Percentiles rank a stretch among this genome's conserved stretches.
These are phyloP conservation scores for Aricia artaxerxes DNA, from an alignment of 2,888 invertebrate species.

Conservation along the genomic window DNA sequence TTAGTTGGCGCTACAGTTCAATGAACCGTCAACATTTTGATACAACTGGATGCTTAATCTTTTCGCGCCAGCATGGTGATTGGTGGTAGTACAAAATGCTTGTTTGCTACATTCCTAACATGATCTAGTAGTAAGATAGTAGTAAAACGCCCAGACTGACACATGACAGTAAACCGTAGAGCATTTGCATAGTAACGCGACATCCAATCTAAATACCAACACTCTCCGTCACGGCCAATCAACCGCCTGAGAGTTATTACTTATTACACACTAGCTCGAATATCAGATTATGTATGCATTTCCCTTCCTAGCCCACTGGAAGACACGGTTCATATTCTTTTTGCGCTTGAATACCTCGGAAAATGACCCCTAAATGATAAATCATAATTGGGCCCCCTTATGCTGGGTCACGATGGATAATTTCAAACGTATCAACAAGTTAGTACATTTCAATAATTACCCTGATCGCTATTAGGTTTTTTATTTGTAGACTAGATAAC, in stretches of 20 bases:
- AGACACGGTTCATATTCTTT: background rate
- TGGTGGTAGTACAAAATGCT: too few species aligned
- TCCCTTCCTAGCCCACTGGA: background rate
- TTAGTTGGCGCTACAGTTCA: too few species aligned
- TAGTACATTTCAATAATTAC: too few species aligned
- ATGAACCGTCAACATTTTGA: background rate
- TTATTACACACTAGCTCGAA: background rate
- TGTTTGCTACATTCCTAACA: too few species aligned
- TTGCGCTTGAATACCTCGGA: background rate
- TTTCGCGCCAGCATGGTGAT: too few species aligned
- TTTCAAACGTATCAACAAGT: too few species aligned
- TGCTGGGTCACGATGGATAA: too few species aligned
- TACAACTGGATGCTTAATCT: background rate
- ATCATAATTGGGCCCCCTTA: too few species aligned
- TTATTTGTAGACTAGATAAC: too few species aligned
- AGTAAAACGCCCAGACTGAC: background rate
- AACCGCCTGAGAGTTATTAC: background rate
- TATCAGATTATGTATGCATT: background rate
- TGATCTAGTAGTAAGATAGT: too few species aligned
- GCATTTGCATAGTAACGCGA: slow-evolving; percentile 29
- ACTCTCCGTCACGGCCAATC: slow-evolving; percentile 27
- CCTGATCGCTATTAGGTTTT: too few species aligned
- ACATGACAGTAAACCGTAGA: background rate
- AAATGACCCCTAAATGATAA: background rate
- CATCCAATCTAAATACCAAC: slow-evolving; percentile 20